These are phyloP conservation scores for Lithodes maja DNA, from an alignment of 2,888 invertebrate species.

Conservation along the genomic window DNA sequence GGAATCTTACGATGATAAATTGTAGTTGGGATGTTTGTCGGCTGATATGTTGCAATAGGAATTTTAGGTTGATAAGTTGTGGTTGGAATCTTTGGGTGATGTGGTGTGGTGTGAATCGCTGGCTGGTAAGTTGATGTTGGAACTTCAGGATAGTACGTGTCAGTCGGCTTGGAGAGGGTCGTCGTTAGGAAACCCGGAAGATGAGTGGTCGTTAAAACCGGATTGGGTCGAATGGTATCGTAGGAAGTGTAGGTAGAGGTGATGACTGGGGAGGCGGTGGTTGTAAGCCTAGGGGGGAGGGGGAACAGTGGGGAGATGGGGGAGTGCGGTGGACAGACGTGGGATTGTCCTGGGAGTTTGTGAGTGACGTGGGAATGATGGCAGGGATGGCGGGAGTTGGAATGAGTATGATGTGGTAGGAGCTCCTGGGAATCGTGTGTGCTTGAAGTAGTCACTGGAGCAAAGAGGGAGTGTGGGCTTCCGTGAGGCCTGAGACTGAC, in stretches of 20 bases:
- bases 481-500: slow-evolving; percentile 55
- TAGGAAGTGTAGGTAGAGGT: slow-evolving; percentile 15
- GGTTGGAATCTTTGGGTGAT: background rate
- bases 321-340: background rate
- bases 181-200: background rate
- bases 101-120: background rate
- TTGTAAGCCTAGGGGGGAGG: too few relatives aligned
- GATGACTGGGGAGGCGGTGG: slow-evolving; percentile 1
- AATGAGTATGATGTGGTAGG: background rate
- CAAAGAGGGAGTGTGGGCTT: slow-evolving; percentile 24
- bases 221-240: background rate
- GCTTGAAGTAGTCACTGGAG: slow-evolving; percentile 35
- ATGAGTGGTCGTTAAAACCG: background rate
- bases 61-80: background rate
- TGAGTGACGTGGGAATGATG: slow-evolving; percentile 1
- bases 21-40: background rate
- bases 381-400: background rate
- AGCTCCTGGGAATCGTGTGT: background rate
- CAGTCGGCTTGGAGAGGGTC: background rate
- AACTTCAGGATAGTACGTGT: background rate
- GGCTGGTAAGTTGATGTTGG: background rate
- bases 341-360: background rate
- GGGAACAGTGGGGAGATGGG: background rate
- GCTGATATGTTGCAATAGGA: slow-evolving; percentile 1
- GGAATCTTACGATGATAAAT: background rate